phyloP scores from a whole-genome alignment of 2,113 vertebrate species.

The Pithys albifrons region DNA sequence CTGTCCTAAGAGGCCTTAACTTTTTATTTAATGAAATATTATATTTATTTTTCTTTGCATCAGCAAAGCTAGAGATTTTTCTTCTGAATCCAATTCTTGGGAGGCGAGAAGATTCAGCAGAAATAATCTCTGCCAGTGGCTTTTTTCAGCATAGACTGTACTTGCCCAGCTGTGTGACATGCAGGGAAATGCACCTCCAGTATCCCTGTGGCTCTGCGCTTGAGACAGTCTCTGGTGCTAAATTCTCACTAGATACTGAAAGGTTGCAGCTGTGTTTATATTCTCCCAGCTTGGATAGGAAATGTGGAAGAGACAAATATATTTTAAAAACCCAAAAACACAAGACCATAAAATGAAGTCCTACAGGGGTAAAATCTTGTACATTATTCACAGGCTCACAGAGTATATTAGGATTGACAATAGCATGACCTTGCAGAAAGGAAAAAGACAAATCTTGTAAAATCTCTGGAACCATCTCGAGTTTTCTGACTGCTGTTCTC shows the following conservation, averaged over 20 bases:
- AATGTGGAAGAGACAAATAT: background rate
- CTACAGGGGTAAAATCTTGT: background rate
- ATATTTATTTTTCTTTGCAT: conserved; percentile 8
- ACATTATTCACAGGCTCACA: background rate
- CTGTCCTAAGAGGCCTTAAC: conserved; percentile 53
- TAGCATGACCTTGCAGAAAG: background rate
- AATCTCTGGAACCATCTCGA: background rate
- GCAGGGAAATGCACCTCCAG: background rate
- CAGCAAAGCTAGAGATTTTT: conserved; percentile 20
- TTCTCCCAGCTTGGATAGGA: background rate
- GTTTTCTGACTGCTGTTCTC: background rate
- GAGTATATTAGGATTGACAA: background rate
- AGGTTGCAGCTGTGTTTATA: background rate
- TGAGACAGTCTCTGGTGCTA: background rate
- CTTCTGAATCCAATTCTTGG: background rate
- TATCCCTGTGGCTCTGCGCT: background rate
- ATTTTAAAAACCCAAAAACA: background rate
- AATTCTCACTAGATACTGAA: background rate
- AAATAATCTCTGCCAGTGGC: background rate
- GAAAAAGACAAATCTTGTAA: background rate
- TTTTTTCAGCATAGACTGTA: background rate
- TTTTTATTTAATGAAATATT: conserved; percentile 50
- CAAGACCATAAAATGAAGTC: background rate
- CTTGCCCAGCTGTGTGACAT: background rate
- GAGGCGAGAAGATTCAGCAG: background rate